Percentiles rank a stretch among this genome's conserved stretches.
Evolutionary conservation across 2,888 invertebrate species (phyloP).

Genomic region (Drosophila imparisetae): DNA sequence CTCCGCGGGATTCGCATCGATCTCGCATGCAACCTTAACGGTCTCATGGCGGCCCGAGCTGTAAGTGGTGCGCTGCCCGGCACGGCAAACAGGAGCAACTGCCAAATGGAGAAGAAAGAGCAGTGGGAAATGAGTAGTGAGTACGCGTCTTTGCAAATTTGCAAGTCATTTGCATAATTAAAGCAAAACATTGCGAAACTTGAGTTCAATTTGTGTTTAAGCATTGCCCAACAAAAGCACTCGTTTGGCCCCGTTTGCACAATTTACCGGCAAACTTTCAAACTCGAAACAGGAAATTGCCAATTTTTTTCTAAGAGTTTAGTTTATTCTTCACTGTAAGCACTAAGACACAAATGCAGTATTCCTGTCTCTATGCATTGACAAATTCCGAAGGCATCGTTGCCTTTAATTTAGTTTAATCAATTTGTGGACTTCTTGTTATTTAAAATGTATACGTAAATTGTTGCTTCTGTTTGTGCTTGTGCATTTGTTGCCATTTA

Average conservation of each 20-base stretch:
- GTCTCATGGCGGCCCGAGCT: conserved; percentile 91
- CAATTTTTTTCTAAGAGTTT: conserved; percentile 29
- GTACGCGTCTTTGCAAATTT: conserved; percentile 53
- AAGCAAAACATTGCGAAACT: conserved; percentile 71
- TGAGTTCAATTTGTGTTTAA: conserved; percentile 58
- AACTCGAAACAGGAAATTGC: conserved; percentile 10
- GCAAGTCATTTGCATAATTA: conserved; percentile 75
- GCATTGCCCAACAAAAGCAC: conserved; percentile 27
- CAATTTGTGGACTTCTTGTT: conserved; percentile 38
- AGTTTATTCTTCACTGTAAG: conserved; percentile 1
- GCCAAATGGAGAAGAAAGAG: conserved; percentile 7
- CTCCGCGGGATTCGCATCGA: conserved; percentile 90
- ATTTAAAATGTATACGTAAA: conserved; percentile 38
- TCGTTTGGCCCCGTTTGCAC: conserved; percentile 36
- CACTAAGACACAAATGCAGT: background rate
- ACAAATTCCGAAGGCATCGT: conserved; percentile 8
- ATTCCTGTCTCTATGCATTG: conserved; percentile 10
- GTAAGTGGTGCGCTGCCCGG: conserved; percentile 88
- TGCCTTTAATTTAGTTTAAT: conserved; percentile 30
- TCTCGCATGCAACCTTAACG: conserved; percentile 89
- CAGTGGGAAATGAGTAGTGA: conserved; percentile 2
- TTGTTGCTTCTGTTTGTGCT: conserved; percentile 6
- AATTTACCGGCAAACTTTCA: conserved; percentile 38
- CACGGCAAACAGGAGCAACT: conserved; percentile 90
- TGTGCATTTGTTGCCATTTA: conserved; percentile 4